A percentile compares a stretch with the other conserved stretches of the same genome.
Conservation (phyloP, 2,113 vertebrate genomes). For the Meleagris gallopavo region DNA sequence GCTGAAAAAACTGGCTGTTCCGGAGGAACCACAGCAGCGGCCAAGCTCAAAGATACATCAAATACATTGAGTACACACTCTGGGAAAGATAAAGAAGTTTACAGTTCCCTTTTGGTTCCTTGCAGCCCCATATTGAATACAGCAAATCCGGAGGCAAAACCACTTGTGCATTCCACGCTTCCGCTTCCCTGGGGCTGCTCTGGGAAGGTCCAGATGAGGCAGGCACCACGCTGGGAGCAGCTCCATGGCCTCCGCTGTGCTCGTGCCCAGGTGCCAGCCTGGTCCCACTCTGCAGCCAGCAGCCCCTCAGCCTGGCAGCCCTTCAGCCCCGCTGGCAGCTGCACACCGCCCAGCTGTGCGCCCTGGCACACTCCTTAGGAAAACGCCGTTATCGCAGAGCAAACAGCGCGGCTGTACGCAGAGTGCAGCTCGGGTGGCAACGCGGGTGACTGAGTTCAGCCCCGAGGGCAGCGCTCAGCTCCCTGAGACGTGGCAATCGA, state of each 20-base stretch:
- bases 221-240: neutral
- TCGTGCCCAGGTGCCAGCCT: neutral
- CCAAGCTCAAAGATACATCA: neutral
- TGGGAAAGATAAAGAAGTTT: neutral
- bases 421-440: neutral
- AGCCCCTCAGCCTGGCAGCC: no score
- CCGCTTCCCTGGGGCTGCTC: neutral
- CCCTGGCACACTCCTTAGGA: neutral
- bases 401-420: no score
- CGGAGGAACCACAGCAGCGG: neutral
- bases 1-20: neutral
- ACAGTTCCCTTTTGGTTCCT: neutral
- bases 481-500: neutral
- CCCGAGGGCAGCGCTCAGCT: neutral
- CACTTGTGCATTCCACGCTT: neutral
- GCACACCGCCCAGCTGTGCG: neutral
- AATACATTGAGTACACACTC: neutral
- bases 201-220: neutral
- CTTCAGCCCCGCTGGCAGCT: neutral
- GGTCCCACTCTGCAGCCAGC: neutral
- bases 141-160: neutral
- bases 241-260: neutral
- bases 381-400: neutral
- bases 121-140: neutral
- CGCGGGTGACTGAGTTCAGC: no score